Conservation (phyloP, 2,113 vertebrate genomes). For the Hippocampus comes region DNA sequence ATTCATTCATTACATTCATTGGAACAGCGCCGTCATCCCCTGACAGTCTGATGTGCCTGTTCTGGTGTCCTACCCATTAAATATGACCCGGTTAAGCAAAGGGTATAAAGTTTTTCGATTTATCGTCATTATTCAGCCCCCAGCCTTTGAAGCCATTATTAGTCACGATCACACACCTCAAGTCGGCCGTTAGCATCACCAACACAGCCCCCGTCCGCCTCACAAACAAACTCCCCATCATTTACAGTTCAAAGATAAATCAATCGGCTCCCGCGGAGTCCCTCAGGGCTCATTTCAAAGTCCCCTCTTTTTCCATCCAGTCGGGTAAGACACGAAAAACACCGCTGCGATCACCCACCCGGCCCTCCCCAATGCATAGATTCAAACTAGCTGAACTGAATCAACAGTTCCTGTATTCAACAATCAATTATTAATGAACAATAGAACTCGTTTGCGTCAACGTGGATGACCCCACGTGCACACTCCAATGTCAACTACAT, state of each 20-base stretch:
- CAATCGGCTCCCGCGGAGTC: not conserved
- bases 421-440: not conserved
- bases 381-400: no score
- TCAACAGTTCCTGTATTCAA: no score
- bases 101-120: not conserved
- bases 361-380: no score
- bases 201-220: not conserved
- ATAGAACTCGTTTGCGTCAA: conserved; percentile 2
- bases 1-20: conserved; percentile 31
- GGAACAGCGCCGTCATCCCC: not conserved
- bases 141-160: not conserved
- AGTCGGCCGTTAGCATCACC: not conserved
- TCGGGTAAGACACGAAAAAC: not conserved
- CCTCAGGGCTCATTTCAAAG: not conserved
- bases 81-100: not conserved
- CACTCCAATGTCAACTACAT: not conserved
- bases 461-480: not conserved
- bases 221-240: not conserved
- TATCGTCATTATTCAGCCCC: not conserved
- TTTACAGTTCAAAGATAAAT: not conserved
- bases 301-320: not conserved
- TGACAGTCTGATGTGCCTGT: conserved; percentile 10
- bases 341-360: no score
- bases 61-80: not conserved
- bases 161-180: not conserved